phyloP scores from a whole-genome alignment of 2,888 invertebrate species.

The Troides oblongomaculatus region DNA sequence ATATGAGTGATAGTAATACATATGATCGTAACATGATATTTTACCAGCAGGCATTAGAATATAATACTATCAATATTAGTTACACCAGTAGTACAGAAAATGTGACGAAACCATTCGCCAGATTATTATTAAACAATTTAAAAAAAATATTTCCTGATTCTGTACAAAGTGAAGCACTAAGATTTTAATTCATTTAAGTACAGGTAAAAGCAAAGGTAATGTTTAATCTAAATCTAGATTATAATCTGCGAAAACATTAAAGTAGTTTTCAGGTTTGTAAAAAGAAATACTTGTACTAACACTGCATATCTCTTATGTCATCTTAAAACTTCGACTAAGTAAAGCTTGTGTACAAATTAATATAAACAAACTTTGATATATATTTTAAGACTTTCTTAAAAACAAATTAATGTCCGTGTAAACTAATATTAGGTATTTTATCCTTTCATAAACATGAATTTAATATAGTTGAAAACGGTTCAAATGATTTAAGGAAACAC shows the following conservation, averaged over 20 bases:
- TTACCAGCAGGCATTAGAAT: not conserved
- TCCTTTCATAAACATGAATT: no score
- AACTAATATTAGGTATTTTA: no score
- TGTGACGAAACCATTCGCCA: no score
- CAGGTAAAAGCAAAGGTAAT: not conserved
- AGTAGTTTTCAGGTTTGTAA: not conserved
- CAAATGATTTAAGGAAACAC: no score
- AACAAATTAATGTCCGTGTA: no score
- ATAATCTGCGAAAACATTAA: not conserved
- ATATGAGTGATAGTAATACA: no score
- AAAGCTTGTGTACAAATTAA: not conserved
- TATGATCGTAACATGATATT: not conserved
- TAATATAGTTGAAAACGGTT: no score
- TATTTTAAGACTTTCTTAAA: no score
- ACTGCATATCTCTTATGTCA: not conserved
- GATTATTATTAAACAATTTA: no score
- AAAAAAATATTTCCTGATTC: not conserved
- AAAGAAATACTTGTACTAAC: not conserved
- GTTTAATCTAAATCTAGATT: not conserved
- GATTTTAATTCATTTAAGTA: not conserved
- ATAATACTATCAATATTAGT: not conserved
- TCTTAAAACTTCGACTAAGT: not conserved
- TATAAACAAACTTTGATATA: not conserved
- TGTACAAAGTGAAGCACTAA: not conserved
- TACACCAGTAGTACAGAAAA: not conserved